Evolutionary conservation across 2,888 invertebrate genomes (phyloP).

Genomic region (Colostygia pectinataria): DNA sequence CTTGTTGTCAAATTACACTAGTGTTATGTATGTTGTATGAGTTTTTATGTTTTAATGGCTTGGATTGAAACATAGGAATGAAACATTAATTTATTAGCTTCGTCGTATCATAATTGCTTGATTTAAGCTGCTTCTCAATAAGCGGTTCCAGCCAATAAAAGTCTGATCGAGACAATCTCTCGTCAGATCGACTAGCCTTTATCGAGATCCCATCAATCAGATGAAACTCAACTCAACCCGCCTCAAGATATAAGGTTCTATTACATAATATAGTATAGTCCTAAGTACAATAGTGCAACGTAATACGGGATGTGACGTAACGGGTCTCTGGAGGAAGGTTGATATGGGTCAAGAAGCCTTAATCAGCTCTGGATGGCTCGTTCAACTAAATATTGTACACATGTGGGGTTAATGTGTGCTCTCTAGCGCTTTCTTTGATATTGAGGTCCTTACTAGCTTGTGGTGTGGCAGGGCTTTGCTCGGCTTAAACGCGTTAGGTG

Average conservation of each 20-base stretch:
- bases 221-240: constrained; percentile 16
- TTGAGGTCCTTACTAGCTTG: neutral
- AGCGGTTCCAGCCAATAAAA: constrained; percentile 19
- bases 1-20: too few relatives aligned
- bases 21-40: too few relatives aligned
- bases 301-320: constrained; percentile 19
- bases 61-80: too few relatives aligned
- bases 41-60: too few relatives aligned
- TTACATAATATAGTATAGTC: constrained; percentile 4
- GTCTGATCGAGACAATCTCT: constrained; percentile 8
- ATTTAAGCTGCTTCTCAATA: neutral
- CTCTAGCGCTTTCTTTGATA: neutral
- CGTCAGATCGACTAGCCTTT: constrained; percentile 17
- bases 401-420: constrained; percentile 10
- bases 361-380: constrained; percentile 25
- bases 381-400: constrained; percentile 22
- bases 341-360: constrained; percentile 31
- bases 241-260: constrained; percentile 6
- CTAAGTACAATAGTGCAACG: constrained; percentile 1
- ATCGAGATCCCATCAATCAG: constrained; percentile 27
- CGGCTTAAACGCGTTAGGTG: too few relatives aligned
- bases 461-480: too few relatives aligned
- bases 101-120: too few relatives aligned
- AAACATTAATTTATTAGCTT: too few relatives aligned
- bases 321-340: constrained; percentile 21